A percentile compares a stretch with the other conserved stretches of the same genome.
Evolutionary conservation across 2,888 invertebrate species (phyloP).

Genomic region (Pachliopta kotzebuea): DNA sequence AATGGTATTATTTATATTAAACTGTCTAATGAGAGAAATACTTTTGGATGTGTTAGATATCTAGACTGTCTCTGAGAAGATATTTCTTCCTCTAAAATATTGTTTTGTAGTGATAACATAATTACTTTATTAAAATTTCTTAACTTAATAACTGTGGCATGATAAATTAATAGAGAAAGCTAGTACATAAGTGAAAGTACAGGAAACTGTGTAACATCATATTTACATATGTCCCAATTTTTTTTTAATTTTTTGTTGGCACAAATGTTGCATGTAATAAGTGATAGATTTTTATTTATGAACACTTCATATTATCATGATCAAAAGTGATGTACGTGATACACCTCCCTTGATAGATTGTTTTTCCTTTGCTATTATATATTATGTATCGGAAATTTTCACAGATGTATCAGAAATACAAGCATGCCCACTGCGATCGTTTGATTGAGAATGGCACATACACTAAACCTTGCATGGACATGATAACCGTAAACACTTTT

Average conservation of each 20-base stretch:
- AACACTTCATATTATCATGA: too few species aligned
- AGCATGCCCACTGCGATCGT: slow-evolving; percentile 70
- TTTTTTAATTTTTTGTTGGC: neutral
- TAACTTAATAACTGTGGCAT: neutral
- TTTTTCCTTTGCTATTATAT: too few species aligned
- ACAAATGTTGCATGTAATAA: too few species aligned
- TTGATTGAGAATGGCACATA: slow-evolving; percentile 55
- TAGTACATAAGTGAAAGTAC: slow-evolving; percentile 20
- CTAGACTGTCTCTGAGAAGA: neutral
- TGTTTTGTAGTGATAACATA: too few species aligned
- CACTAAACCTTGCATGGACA: slow-evolving; percentile 63
- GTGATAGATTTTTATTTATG: too few species aligned
- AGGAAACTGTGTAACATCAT: neutral
- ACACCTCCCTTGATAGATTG: too few species aligned
- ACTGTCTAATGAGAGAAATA: neutral
- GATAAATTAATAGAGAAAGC: slow-evolving; percentile 10
- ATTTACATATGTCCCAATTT: slow-evolving; percentile 1
- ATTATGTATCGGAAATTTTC: slow-evolving; percentile 38
- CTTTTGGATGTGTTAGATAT: neutral
- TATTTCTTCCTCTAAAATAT: too few species aligned
- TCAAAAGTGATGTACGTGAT: too few species aligned
- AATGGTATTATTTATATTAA: neutral
- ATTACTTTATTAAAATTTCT: neutral
- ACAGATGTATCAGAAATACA: slow-evolving; percentile 70
- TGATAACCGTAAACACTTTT: slow-evolving; percentile 55